Conservation (phyloP, 1,140 invertebrate genomes). For the Danaus melanippus region DNA sequence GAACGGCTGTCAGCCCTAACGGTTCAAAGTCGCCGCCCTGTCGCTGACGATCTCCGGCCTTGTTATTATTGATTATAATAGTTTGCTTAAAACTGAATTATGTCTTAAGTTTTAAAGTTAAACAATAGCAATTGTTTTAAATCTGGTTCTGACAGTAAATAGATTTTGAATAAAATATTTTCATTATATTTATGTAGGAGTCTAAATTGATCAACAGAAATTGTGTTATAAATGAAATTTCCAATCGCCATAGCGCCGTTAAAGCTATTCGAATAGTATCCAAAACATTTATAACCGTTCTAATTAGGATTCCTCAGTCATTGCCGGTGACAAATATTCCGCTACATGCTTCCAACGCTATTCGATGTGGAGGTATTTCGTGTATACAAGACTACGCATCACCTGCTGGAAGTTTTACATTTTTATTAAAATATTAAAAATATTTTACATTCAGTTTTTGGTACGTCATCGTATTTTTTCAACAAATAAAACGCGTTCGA, state of each 20-base stretch:
- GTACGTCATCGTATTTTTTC: neutral
- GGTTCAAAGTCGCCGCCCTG: constrained; percentile 32
- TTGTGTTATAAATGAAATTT: too few species aligned
- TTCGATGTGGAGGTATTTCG: constrained; percentile 1
- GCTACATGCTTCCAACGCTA: constrained; percentile 12
- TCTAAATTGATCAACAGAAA: too few species aligned
- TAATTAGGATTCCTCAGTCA: constrained; percentile 27
- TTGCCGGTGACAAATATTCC: constrained; percentile 14
- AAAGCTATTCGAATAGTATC: too few species aligned
- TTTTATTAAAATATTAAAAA: constrained; percentile 1
- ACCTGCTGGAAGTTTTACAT: constrained; percentile 6
- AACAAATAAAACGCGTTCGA: neutral
- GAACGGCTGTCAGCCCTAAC: constrained; percentile 18
- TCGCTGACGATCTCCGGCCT: constrained; percentile 31
- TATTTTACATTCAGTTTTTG: constrained; percentile 6
- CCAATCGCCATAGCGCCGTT: too few species aligned
- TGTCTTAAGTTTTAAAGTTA: too few species aligned
- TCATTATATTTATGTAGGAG: too few species aligned
- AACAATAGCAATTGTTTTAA: too few species aligned
- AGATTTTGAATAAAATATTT: too few species aligned
- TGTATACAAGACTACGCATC: too few species aligned
- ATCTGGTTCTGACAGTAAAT: too few species aligned
- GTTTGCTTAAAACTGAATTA: too few species aligned
- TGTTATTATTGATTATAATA: constrained; percentile 27
- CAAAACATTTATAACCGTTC: constrained; percentile 5